Evolutionary conservation across 2,888 invertebrate genomes (phyloP).

Genomic region (Athalia circularis): DNA sequence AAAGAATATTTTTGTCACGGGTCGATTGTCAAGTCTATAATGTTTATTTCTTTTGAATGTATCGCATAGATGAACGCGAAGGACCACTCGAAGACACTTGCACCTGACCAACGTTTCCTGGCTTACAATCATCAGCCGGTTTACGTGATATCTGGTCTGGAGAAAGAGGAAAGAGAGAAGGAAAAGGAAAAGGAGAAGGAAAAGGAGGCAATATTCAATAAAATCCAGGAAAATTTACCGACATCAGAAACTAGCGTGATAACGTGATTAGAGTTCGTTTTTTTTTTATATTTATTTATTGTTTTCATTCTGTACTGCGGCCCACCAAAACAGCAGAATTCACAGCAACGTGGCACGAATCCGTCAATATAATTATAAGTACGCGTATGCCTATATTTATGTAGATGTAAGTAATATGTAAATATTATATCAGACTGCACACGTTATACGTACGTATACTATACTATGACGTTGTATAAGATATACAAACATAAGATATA

Average conservation of each 20-base stretch:
- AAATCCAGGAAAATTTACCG: slow-evolving; percentile 29
- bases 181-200: slow-evolving; percentile 63
- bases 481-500: not conserved
- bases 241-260: slow-evolving; percentile 21
- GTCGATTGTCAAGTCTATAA: not conserved
- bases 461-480: not conserved
- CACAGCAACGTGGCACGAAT: too few relatives aligned
- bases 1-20: not conserved
- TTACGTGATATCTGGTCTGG: slow-evolving; percentile 82
- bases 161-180: slow-evolving; percentile 76
- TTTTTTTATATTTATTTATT: not conserved
- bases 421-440: not conserved
- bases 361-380: too few relatives aligned
- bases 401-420: too few relatives aligned
- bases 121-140: slow-evolving; percentile 80
- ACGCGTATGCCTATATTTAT: too few relatives aligned
- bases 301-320: not conserved
- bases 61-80: slow-evolving; percentile 63
- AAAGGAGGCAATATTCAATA: slow-evolving; percentile 51
- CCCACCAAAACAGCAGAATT: too few relatives aligned
- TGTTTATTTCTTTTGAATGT: not conserved
- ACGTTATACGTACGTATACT: not conserved
- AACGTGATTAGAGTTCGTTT: not conserved
- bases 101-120: slow-evolving; percentile 76
- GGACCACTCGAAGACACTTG: slow-evolving; percentile 50